Evolutionary conservation across 2,797 vertebrate genomes (phyloP).

Genomic region (Tapera naevia): DNA sequence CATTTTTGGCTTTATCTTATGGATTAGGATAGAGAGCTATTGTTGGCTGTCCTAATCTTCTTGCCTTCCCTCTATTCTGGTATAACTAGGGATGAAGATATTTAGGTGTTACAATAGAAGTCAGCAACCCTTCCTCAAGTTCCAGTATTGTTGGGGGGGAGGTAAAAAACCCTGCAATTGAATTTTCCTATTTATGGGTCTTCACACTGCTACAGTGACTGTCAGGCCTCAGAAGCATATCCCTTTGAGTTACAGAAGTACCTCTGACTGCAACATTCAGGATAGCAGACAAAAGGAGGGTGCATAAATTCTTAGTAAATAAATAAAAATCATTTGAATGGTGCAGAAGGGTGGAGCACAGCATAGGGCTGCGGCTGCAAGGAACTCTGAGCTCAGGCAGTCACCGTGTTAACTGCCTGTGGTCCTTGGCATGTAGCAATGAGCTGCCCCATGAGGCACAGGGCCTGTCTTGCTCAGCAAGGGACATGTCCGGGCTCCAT

Average conservation of each 20-base stretch:
- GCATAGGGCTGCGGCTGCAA: background rate
- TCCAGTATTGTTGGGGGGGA: background rate
- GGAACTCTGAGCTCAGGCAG: background rate
- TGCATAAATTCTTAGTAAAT: background rate
- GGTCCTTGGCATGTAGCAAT: background rate
- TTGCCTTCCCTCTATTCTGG: background rate
- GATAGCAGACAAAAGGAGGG: background rate
- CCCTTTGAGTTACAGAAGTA: background rate
- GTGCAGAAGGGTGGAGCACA: background rate
- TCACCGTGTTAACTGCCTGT: background rate
- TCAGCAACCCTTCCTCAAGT: background rate
- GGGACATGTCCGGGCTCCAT: background rate
- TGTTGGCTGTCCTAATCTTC: constrained; percentile 12
- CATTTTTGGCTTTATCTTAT: background rate
- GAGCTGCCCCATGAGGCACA: fast-evolving
- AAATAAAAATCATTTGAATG: background rate
- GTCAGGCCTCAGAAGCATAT: background rate
- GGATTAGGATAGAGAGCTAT: constrained; percentile 2
- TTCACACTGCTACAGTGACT: background rate
- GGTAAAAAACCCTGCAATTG: background rate
- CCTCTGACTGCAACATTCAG: background rate
- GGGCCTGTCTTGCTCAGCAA: background rate
- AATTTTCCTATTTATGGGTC: background rate
- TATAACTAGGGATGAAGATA: background rate
- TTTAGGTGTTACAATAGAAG: background rate